A percentile compares a stretch with the other conserved stretches of the same genome.
Conservation (phyloP, 2,797 vertebrate species). For the Micromesistius poutassou region DNA sequence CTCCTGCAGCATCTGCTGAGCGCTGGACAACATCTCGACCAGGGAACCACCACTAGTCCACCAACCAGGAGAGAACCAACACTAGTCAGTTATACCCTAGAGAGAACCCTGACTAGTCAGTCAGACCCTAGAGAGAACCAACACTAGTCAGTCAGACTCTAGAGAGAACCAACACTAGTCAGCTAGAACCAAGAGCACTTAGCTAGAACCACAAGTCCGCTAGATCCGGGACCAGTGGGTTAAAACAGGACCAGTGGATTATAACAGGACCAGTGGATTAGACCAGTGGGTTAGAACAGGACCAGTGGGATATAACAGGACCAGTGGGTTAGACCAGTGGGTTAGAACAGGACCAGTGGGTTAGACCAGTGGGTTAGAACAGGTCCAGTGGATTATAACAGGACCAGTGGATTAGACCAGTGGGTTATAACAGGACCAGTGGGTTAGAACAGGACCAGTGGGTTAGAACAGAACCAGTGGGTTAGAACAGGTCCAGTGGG, state of each 20-base stretch:
- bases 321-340: too few species aligned
- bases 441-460: slow-evolving; percentile 22
- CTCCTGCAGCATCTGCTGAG: slow-evolving; percentile 91
- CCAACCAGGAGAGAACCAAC: slow-evolving; percentile 46
- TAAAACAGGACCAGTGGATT: too few species aligned
- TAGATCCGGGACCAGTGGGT: neutral
- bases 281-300: too few species aligned
- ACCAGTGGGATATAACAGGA: too few species aligned
- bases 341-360: too few species aligned
- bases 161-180: neutral
- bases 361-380: too few species aligned
- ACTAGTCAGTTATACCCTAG: slow-evolving; percentile 69
- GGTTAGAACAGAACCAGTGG: too few species aligned
- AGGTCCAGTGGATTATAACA: too few species aligned
- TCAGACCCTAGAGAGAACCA: neutral
- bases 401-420: too few species aligned
- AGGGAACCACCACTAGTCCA: slow-evolving; percentile 52
- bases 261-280: too few species aligned
- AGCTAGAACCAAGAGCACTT: slow-evolving; percentile 55
- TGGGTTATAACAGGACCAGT: too few species aligned
- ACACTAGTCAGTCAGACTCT: slow-evolving; percentile 39
- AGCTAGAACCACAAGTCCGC: slow-evolving; percentile 55
- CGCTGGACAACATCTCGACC: slow-evolving; percentile 85
- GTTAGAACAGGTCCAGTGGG: too few species aligned
- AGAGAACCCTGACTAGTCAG: neutral